phyloP scores from a whole-genome alignment of 2,888 invertebrate genomes.

The Epirrita christyi region DNA sequence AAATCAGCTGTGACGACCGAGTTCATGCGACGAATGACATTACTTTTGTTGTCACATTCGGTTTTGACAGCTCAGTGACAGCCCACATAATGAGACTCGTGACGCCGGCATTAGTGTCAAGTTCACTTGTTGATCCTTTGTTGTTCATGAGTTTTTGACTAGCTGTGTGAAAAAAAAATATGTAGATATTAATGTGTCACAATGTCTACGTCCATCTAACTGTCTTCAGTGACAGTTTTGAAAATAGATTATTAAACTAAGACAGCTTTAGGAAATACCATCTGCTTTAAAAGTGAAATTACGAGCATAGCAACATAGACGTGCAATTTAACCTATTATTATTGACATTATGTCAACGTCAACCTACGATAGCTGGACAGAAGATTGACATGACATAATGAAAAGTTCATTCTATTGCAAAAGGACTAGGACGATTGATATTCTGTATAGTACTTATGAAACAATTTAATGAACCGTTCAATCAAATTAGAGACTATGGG shows the following conservation, averaged over 20 bases:
- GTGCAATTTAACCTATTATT: conserved; percentile 8
- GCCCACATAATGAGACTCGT: conserved; percentile 28
- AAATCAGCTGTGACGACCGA: conserved; percentile 18
- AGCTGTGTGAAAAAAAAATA: conserved; percentile 12
- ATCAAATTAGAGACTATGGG: too few relatives aligned
- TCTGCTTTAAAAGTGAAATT: conserved; percentile 4
- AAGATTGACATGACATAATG: conserved; percentile 1
- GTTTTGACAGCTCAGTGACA: conserved; percentile 37
- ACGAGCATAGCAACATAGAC: not conserved
- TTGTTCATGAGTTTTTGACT: conserved; percentile 28
- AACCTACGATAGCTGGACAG: conserved; percentile 1
- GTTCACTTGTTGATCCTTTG: conserved; percentile 37
- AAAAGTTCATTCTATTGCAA: not conserved
- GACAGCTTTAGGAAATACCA: not conserved
- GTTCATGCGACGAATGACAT: conserved; percentile 26
- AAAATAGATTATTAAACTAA: conserved; percentile 8
- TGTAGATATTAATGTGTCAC: conserved; percentile 14
- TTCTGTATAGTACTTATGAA: too few relatives aligned
- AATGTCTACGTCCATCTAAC: conserved; percentile 2
- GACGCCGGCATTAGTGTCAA: conserved; percentile 37
- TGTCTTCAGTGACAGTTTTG: conserved; percentile 6
- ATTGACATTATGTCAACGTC: conserved; percentile 4
- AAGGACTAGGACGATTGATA: too few relatives aligned
- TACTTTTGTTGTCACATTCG: conserved; percentile 31
- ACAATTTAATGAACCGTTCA: too few relatives aligned